Conservation (phyloP, 2,888 invertebrate species). For the Cancer borealis region DNA sequence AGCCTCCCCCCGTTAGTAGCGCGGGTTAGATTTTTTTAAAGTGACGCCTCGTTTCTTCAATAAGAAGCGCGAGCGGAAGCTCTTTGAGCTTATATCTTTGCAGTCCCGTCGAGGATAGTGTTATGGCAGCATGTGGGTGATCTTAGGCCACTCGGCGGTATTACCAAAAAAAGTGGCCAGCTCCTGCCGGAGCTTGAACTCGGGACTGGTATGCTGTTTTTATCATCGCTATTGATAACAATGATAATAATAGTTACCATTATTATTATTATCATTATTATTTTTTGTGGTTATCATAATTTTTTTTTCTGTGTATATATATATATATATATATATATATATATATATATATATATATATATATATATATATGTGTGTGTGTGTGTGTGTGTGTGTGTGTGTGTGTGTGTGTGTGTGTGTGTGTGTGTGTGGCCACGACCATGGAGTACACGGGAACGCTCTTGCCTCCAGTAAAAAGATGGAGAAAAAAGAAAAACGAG, state of each 20-base stretch:
- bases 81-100: no score
- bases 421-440: background rate
- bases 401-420: background rate
- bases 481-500: background rate
- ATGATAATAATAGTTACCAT: background rate
- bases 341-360: background rate
- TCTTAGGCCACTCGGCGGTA: no score
- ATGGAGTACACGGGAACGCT: background rate
- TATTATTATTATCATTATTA: background rate
- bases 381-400: background rate
- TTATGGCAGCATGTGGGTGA: no score
- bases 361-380: constrained; percentile 26
- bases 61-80: no score
- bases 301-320: background rate
- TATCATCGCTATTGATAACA: background rate
- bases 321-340: background rate
- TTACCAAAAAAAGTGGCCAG: no score
- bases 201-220: background rate
- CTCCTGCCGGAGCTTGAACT: no score
- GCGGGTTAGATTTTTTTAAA: no score
- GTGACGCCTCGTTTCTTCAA: no score
- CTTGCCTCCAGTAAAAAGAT: background rate
- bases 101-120: no score
- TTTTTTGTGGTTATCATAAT: background rate
- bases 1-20: no score